A percentile compares a stretch with the other conserved stretches of the same genome.
Conservation (phyloP, 2,113 vertebrate genomes). For the Petroica traversi region DNA sequence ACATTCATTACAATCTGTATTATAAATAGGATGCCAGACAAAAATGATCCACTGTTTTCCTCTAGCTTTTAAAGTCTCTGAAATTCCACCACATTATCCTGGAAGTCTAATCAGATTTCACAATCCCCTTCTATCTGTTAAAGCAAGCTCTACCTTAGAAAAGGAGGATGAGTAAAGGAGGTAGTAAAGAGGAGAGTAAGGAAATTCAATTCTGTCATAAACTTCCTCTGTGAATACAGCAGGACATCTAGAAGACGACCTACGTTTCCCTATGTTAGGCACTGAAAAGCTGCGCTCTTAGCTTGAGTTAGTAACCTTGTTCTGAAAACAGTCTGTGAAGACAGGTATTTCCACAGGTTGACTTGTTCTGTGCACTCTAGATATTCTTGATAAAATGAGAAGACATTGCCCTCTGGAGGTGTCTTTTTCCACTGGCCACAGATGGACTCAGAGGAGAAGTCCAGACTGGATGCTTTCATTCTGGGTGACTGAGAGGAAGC, state of each 20-base stretch:
- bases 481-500: not conserved
- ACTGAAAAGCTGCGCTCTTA: not conserved
- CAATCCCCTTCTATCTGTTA: not conserved
- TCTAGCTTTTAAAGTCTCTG: not conserved
- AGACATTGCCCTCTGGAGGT: conserved; percentile 54
- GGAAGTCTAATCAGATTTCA: not conserved
- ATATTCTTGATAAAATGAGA: not conserved
- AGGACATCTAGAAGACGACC: not conserved
- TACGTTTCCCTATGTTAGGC: not conserved
- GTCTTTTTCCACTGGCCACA: not conserved
- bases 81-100: not conserved
- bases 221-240: not conserved
- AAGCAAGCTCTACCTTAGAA: not conserved
- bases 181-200: not conserved
- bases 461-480: not conserved
- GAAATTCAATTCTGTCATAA: not conserved
- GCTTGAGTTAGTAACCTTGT: not conserved
- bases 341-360: not conserved
- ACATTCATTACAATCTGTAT: not conserved
- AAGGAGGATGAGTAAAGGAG: not conserved
- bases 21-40: not conserved
- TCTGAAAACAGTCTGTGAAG: not conserved
- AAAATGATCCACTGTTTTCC: not conserved
- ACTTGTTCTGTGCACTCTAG: not conserved
- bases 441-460: not conserved